Conservation (phyloP, 2,797 vertebrate genomes). For the Phoxinus dragarum region DNA sequence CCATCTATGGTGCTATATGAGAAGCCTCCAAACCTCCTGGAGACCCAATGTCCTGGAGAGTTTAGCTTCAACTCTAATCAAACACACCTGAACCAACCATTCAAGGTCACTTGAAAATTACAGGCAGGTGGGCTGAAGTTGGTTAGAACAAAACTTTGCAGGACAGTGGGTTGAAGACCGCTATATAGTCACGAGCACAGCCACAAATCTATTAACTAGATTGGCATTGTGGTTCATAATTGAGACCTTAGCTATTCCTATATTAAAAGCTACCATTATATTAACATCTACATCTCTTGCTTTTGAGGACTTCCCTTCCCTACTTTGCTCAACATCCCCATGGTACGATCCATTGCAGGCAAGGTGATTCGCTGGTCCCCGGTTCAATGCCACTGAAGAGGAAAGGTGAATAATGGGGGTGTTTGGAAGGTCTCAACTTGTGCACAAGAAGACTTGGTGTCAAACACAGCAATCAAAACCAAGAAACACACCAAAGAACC, state of each 20-base stretch:
- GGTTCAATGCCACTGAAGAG: slow-evolving; percentile 24
- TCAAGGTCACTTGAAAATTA: neutral
- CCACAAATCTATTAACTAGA: neutral
- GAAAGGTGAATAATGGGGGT: slow-evolving; percentile 34
- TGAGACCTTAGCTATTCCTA: neutral
- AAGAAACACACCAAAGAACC: slow-evolving; percentile 37
- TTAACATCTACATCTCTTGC: slow-evolving; percentile 9
- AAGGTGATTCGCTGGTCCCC: slow-evolving; percentile 20
- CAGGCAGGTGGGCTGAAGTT: neutral
- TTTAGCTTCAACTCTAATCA: neutral
- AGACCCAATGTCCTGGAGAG: neutral
- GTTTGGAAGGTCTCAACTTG: slow-evolving; percentile 2
- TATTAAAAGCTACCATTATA: neutral
- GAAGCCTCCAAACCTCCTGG: neutral
- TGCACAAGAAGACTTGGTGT: slow-evolving; percentile 33
- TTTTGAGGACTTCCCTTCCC: slow-evolving; percentile 21
- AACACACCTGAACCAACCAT: neutral
- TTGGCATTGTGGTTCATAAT: neutral
- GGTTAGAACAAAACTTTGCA: neutral
- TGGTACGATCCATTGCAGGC: slow-evolving; percentile 40
- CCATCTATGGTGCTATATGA: neutral
- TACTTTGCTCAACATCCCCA: slow-evolving; percentile 19
- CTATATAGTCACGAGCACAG: neutral
- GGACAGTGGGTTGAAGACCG: neutral
- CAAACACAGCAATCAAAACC: slow-evolving; percentile 46